phyloP scores from a whole-genome alignment of 2,797 vertebrate genomes.

The Spinus pinus region DNA sequence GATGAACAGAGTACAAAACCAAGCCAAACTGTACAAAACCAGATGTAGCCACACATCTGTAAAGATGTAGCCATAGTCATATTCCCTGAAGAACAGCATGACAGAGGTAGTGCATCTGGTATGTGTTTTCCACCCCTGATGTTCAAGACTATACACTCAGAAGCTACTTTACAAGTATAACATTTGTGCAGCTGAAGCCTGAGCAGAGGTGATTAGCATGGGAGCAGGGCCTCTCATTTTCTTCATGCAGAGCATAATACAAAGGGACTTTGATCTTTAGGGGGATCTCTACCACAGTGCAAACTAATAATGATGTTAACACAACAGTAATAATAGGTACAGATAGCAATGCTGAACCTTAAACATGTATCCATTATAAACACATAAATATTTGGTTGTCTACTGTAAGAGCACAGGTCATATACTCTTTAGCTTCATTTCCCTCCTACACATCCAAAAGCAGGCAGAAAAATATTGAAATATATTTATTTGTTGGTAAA shows the following conservation, averaged over 20 bases:
- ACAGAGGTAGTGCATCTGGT: not conserved
- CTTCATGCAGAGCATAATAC: not conserved
- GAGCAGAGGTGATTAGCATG: not conserved
- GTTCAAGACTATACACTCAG: not conserved
- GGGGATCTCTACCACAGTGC: not conserved
- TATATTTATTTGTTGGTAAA: not conserved
- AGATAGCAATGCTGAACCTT: conserved; percentile 15
- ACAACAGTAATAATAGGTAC: conserved; percentile 47
- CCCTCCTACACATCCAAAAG: conserved; percentile 4
- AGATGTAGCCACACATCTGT: not conserved
- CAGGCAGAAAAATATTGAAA: not conserved
- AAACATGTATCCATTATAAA: conserved; percentile 36
- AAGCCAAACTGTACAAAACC: not conserved
- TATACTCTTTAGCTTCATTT: conserved; percentile 4
- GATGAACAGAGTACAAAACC: not conserved
- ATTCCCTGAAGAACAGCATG: not conserved
- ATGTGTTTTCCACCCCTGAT: not conserved
- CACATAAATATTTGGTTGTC: conserved; percentile 44
- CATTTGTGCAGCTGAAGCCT: not conserved
- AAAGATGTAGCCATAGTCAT: not conserved
- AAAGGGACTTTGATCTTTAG: conserved; percentile 35
- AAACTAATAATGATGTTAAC: conserved; percentile 33
- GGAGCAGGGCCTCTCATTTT: not conserved
- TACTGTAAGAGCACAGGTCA: conserved; percentile 27
- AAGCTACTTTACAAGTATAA: not conserved